phyloP scores from a whole-genome alignment of 2,888 invertebrate genomes.

The Oeneis ivallda region DNA sequence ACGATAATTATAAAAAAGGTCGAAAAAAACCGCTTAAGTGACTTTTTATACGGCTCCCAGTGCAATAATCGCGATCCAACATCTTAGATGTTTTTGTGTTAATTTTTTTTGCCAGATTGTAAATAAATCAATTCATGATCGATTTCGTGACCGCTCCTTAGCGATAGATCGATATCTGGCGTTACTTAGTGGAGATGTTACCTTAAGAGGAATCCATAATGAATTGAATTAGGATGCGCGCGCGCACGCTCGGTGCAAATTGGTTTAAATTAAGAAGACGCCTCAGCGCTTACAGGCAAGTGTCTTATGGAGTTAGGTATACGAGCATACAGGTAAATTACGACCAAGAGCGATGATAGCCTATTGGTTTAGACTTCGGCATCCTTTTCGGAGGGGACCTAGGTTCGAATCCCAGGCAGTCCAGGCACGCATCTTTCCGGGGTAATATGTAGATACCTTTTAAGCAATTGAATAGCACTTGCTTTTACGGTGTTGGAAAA shows the following conservation, averaged over 20 bases:
- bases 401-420: too few relatives aligned
- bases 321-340: too few relatives aligned
- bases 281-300: background rate
- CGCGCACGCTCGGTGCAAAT: constrained; percentile 33
- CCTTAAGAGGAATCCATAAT: constrained; percentile 36
- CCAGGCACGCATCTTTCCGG: too few relatives aligned
- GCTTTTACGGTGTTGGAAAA: too few relatives aligned
- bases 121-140: constrained; percentile 35
- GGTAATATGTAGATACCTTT: too few relatives aligned
- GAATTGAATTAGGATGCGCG: constrained; percentile 25
- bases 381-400: too few relatives aligned
- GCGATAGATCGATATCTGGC: constrained; percentile 36
- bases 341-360: too few relatives aligned
- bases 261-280: constrained; percentile 29
- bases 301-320: background rate
- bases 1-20: background rate
- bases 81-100: constrained; percentile 25
- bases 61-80: constrained; percentile 26
- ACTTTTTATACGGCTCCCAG: constrained; percentile 15
- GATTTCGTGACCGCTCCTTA: constrained; percentile 37
- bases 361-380: too few relatives aligned
- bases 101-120: constrained; percentile 31
- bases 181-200: constrained; percentile 35
- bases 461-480: too few relatives aligned
- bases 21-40: constrained; percentile 17